Conservation (phyloP, 1,140 invertebrate genomes). For the Piezodorus guildinii region DNA sequence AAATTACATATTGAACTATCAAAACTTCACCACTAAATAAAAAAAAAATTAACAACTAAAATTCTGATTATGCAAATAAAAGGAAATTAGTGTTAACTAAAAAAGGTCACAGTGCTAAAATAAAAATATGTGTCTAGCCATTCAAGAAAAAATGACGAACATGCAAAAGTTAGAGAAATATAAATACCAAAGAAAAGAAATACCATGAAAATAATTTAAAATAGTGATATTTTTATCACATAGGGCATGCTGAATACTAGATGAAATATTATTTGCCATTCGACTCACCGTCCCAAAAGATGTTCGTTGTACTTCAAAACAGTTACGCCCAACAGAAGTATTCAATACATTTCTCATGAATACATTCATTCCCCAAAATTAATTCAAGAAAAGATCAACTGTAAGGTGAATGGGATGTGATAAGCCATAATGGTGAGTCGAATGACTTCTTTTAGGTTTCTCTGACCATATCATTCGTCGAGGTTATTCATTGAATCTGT, state of each 20-base stretch:
- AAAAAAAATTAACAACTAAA: too few species aligned
- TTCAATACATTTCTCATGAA: slow-evolving; percentile 14
- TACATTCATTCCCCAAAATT: slow-evolving; percentile 10
- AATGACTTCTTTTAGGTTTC: slow-evolving; percentile 3
- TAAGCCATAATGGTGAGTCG: slow-evolving; percentile 2
- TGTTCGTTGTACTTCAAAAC: slow-evolving; percentile 13
- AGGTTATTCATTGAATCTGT: not conserved
- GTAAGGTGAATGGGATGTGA: not conserved
- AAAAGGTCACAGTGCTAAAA: too few species aligned
- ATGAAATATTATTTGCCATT: not conserved
- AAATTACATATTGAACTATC: too few species aligned
- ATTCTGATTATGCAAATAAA: too few species aligned
- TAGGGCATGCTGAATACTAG: not conserved
- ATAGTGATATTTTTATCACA: not conserved
- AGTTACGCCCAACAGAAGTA: slow-evolving; percentile 5
- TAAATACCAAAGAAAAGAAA: too few species aligned
- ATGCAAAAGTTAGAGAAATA: too few species aligned
- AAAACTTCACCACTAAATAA: too few species aligned
- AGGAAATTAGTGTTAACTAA: too few species aligned
- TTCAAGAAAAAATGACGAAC: too few species aligned
- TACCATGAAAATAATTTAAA: too few species aligned
- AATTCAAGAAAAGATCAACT: not conserved
- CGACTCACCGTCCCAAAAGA: slow-evolving; percentile 10
- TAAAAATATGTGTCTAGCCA: too few species aligned
- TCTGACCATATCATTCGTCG: not conserved